Evolutionary conservation across 2,797 vertebrate species (phyloP).

Genomic region (Eulemur rubriventer): DNA sequence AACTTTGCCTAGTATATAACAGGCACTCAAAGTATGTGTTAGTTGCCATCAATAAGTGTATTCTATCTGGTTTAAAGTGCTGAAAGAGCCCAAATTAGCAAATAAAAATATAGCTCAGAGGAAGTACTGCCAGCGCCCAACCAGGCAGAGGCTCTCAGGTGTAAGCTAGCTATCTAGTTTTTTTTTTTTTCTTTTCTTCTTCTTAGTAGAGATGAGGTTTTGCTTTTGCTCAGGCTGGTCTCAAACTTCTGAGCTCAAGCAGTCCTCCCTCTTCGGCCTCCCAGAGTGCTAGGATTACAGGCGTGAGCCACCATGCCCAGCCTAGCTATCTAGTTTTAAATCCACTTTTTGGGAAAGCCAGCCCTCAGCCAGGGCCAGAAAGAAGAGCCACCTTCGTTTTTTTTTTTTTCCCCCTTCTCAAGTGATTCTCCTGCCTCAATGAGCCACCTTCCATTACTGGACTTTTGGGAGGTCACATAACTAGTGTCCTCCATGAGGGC

Average conservation of each 20-base stretch:
- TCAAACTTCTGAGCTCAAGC: too few species aligned
- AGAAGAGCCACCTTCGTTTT: neutral
- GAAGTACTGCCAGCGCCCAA: neutral
- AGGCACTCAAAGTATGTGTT: neutral
- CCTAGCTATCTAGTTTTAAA: neutral
- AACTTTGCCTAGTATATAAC: too few species aligned
- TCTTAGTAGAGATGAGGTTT: too few species aligned
- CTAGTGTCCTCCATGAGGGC: neutral
- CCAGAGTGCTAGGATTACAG: too few species aligned
- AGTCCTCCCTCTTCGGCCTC: too few species aligned
- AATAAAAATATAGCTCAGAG: slow-evolving; percentile 13
- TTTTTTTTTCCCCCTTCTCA: too few species aligned
- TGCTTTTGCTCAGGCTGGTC: too few species aligned
- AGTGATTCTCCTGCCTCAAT: too few species aligned
- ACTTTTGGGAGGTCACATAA: neutral
- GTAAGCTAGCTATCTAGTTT: slow-evolving; percentile 40
- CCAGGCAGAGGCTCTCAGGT: neutral
- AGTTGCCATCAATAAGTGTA: neutral
- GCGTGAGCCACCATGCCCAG: too few species aligned
- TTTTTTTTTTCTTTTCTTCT: too few species aligned
- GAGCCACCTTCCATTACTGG: neutral
- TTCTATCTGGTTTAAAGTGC: neutral
- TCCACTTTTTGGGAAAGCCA: neutral
- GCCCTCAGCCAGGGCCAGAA: neutral
- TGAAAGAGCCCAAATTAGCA: slow-evolving; percentile 24